Percentiles rank a stretch among this genome's conserved stretches.
Evolutionary conservation across 2,888 invertebrate genomes (phyloP).

Genomic region (Acanthosoma haemorrhoidale): DNA sequence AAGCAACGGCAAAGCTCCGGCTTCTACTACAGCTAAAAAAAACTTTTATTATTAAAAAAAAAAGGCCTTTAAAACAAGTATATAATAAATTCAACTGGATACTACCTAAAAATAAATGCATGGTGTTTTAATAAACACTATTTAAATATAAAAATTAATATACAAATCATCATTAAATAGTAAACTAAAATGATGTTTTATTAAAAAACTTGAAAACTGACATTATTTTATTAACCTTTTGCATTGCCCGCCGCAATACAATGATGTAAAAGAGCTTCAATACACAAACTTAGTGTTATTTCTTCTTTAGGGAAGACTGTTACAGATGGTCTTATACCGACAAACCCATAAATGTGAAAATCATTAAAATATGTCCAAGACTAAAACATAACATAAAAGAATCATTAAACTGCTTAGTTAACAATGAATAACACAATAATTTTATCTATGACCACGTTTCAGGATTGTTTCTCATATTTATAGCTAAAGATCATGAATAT

Average conservation of each 20-base stretch:
- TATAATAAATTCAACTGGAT: not conserved
- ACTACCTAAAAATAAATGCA: no score
- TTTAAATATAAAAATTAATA: no score
- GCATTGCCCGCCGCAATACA: conserved; percentile 44
- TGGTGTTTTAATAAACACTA: no score
- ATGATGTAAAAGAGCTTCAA: conserved; percentile 50
- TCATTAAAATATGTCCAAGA: conserved; percentile 22
- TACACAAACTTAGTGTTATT: conserved; percentile 47
- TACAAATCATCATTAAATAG: no score
- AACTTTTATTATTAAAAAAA: no score
- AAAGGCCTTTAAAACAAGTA: no score
- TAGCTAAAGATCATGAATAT: no score
- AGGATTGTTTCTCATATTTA: no score
- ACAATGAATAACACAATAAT: not conserved
- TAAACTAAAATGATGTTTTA: no score
- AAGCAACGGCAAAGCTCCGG: conserved; percentile 13
- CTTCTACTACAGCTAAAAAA: conserved; percentile 20
- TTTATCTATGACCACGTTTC: not conserved
- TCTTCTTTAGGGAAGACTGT: conserved; percentile 43
- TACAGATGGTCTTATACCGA: conserved; percentile 17
- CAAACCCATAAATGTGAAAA: conserved; percentile 16
- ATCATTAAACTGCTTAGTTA: no score
- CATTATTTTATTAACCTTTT: conserved; percentile 25
- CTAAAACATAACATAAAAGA: conserved; percentile 1
- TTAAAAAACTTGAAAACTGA: not conserved